These are phyloP conservation scores for Drosophila ercepeae DNA, from an alignment of 1,140 invertebrate genomes.

Conservation along the genomic window DNA sequence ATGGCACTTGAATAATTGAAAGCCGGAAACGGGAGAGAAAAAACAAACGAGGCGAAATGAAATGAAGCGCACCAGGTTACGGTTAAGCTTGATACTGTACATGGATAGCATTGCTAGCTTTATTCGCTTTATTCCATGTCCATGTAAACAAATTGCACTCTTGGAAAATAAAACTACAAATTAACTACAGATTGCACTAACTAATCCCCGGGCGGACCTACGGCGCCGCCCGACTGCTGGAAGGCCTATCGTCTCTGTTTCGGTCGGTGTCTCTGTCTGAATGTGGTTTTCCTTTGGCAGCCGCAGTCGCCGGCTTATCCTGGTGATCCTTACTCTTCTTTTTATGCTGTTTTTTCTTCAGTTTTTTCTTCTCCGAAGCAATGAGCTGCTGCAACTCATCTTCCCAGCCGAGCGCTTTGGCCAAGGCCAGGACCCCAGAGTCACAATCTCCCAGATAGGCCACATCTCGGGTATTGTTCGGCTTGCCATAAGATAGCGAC, in stretches of 20 bases:
- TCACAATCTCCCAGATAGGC: conserved; percentile 95
- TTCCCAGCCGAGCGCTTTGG: conserved; percentile 93
- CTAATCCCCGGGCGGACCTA: neutral
- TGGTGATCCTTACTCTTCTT: neutral
- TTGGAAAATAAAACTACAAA: conserved; percentile 6
- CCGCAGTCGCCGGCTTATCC: neutral
- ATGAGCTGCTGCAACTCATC: conserved; percentile 87
- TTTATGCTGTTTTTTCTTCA: neutral
- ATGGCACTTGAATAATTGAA: conserved; percentile 72
- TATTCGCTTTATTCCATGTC: conserved; percentile 20
- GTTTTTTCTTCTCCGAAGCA: conserved; percentile 84
- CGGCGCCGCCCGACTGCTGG: neutral
- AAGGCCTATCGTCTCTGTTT: conserved; percentile 4
- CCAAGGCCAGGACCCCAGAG: conserved; percentile 91
- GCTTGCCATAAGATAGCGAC: conserved; percentile 87
- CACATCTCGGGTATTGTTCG: conserved; percentile 91
- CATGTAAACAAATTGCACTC: conserved; percentile 42
- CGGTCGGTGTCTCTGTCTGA: no score
- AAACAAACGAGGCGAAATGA: conserved; percentile 11
- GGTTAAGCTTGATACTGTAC: conserved; percentile 10
- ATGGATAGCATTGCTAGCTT: conserved; percentile 21
- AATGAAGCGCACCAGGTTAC: conserved; percentile 18
- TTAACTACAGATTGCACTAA: conserved; percentile 35
- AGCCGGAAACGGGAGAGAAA: conserved; percentile 40
- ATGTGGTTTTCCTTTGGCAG: conserved; percentile 19